These are phyloP conservation scores for Furcifer pardalis DNA, from an alignment of 2,797 vertebrate species.

Conservation along the genomic window DNA sequence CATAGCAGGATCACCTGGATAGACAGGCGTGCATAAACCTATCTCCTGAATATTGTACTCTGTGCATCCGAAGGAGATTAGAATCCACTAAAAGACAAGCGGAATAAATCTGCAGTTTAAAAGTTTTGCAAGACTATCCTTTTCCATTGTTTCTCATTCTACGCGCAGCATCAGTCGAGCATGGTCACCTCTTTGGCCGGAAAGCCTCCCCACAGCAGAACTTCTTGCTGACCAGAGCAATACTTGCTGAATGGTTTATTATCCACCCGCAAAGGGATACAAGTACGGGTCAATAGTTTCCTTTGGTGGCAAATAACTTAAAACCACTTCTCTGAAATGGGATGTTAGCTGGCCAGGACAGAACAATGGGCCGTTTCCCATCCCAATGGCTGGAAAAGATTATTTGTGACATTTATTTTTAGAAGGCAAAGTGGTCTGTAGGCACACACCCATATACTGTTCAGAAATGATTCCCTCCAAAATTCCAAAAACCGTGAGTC, in stretches of 20 bases:
- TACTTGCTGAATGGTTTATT: constrained; percentile 7
- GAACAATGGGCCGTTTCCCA: constrained; percentile 63
- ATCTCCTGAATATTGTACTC: no score
- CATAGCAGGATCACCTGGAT: no score
- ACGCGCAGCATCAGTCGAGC: background rate
- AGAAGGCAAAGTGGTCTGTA: constrained; percentile 46
- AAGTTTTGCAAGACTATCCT: no score
- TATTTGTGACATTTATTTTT: constrained; percentile 67
- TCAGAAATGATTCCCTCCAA: no score
- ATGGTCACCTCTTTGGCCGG: background rate
- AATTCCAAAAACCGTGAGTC: no score
- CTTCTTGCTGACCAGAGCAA: background rate
- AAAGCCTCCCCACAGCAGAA: background rate
- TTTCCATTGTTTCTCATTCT: background rate
- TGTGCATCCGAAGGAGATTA: no score
- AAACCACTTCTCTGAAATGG: constrained; percentile 56
- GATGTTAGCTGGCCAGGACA: constrained; percentile 47
- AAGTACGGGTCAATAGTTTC: constrained; percentile 66
- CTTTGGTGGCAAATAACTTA: constrained; percentile 50
- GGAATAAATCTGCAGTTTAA: no score
- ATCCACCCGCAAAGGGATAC: constrained; percentile 13
- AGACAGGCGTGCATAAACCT: no score
- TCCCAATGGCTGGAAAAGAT: constrained; percentile 64
- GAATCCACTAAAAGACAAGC: no score
- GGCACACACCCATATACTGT: constrained; percentile 39